These are phyloP conservation scores for Hypselothyrea guttata DNA, from an alignment of 2,888 invertebrate species.

Conservation along the genomic window DNA sequence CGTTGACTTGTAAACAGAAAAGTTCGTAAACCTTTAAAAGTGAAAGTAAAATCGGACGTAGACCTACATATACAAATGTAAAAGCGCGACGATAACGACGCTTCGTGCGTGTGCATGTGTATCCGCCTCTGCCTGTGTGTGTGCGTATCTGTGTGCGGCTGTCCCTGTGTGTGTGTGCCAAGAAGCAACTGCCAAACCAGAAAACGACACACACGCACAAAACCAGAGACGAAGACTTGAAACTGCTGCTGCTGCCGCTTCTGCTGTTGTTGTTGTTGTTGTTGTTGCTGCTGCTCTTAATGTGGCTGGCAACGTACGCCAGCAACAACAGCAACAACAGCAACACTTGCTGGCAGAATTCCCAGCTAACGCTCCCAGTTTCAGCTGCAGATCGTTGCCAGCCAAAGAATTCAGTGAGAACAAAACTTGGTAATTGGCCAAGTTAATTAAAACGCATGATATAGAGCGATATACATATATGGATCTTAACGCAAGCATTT, in stretches of 20 bases:
- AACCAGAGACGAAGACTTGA: slow-evolving; percentile 16
- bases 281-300: slow-evolving; percentile 35
- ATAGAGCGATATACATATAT: too few species aligned
- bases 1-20: slow-evolving; percentile 79
- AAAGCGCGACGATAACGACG: slow-evolving; percentile 41
- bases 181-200: slow-evolving; percentile 71
- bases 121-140: slow-evolving; percentile 2
- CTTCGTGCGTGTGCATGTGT: slow-evolving; percentile 16
- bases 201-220: slow-evolving; percentile 51
- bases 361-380: slow-evolving; percentile 37
- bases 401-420: slow-evolving; percentile 47
- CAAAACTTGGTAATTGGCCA: slow-evolving; percentile 20
- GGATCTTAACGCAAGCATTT: too few species aligned
- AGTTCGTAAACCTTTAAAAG: slow-evolving; percentile 83
- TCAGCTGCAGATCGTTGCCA: slow-evolving; percentile 28
- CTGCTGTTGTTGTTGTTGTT: slow-evolving; percentile 38
- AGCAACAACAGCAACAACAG: slow-evolving; percentile 13
- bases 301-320: slow-evolving; percentile 48
- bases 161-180: slow-evolving; percentile 48
- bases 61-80: slow-evolving; percentile 82
- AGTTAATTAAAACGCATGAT: too few species aligned
- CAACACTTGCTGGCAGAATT: slow-evolving; percentile 35
- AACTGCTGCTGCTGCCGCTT: slow-evolving; percentile 7
- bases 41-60: slow-evolving; percentile 83
- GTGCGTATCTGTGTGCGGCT: slow-evolving; percentile 13